Conservation (phyloP, 2,888 invertebrate genomes). For the Spodoptera exigua region DNA sequence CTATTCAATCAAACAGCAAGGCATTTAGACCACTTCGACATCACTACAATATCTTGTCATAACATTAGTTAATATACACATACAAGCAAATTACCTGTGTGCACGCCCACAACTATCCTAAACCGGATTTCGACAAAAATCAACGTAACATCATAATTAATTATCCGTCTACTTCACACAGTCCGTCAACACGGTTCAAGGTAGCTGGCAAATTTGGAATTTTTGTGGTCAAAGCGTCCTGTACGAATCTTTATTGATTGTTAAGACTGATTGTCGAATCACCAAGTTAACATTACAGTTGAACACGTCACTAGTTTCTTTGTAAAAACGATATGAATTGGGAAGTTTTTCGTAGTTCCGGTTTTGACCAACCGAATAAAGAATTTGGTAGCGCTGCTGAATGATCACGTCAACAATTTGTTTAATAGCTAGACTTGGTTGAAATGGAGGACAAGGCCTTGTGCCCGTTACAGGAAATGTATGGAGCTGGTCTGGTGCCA, state of each 20-base stretch:
- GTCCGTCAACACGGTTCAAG: slow-evolving; percentile 46
- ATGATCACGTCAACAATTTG: slow-evolving; percentile 37
- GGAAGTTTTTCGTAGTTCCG: too few species aligned
- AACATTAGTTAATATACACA: slow-evolving; percentile 9
- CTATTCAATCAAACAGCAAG: too few species aligned
- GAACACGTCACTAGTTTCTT: too few species aligned
- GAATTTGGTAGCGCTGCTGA: neutral
- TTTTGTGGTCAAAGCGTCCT: slow-evolving; percentile 27
- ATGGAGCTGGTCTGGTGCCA: slow-evolving; percentile 47
- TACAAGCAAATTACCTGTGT: neutral
- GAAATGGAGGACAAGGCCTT: slow-evolving; percentile 34
- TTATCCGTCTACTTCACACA: slow-evolving; percentile 33
- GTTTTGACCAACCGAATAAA: too few species aligned
- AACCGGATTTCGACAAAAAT: slow-evolving; percentile 30
- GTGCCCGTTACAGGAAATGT: slow-evolving; percentile 31
- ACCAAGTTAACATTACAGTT: too few species aligned
- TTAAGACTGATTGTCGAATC: too few species aligned
- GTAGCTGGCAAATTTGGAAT: slow-evolving; percentile 23
- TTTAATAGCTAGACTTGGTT: slow-evolving; percentile 18
- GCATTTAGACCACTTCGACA: too few species aligned
- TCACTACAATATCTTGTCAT: neutral
- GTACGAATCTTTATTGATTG: slow-evolving; percentile 7
- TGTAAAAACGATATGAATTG: too few species aligned
- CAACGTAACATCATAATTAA: slow-evolving; percentile 29
- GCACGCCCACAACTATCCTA: slow-evolving; percentile 21